Base-by-base conservation (phyloP, 2,797 vertebrate genomes). In the Cryptoprocta ferox region DNA sequence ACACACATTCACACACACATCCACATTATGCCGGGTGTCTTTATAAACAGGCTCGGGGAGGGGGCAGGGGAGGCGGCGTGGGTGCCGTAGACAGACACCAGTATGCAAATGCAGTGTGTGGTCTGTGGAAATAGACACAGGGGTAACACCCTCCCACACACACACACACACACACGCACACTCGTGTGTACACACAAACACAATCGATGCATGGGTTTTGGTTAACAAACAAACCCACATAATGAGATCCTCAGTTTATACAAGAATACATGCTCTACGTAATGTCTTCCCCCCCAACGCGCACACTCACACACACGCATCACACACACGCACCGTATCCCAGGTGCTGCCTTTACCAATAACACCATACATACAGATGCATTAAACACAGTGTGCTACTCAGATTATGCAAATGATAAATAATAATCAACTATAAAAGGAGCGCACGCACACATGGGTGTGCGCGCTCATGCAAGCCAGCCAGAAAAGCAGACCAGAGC, bases 1-100 rank as follows among this genome's bases (percentile, higher is more conserved):
- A 92, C 92, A 76, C 83, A 68, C 90, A 79, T 26, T 73, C 28
- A 14, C 5, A 21, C 93, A 8, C 76, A 19, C 90, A 66, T 79
- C 83, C 93, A 82, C 96, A 88, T 95, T 96, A n/a, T 82, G 96
- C 89, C 6, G 37, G 79, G 92, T 76, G 94, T 97, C 97, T 97
- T 94, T 94, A 71, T 97, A 97, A 71, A 93, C 91, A 91, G 96
- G 65, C 97, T 45, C 4, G 65, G 35, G 89, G 80, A 68, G 53
- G 91, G 42, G 82, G 92, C 10, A 2, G 70, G 81, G 56, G 65
- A 66, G 63, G 65, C 63, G 16, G 75, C 61, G 53, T 59, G 81
- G 50, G 88, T 65, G 61, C 65, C 2, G 7, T 9, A 48, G 88
- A 8, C 82, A 92, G 86, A 48, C 35, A 37, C 81, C 65, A 37